Conservation (phyloP, 1,140 invertebrate species). For the Drosophila dunni region DNA sequence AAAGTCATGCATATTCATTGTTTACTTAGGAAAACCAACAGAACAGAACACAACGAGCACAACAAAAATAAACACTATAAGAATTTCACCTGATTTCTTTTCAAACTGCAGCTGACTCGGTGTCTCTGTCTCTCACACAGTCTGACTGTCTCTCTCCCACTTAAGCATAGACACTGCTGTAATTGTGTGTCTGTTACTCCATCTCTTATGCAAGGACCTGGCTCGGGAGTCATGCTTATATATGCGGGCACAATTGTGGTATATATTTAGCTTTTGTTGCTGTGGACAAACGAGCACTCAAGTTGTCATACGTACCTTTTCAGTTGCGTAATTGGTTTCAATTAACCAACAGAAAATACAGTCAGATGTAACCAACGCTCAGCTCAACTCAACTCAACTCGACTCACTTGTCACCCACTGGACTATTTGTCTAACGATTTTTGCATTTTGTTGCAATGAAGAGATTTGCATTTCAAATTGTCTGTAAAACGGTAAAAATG, state of each 20-base stretch:
- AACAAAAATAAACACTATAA: conserved; percentile 33
- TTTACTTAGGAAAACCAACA: conserved; percentile 60
- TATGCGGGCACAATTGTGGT: conserved; percentile 37
- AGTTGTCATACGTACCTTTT: conserved; percentile 28
- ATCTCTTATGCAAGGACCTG: conserved; percentile 17
- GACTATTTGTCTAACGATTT: conserved; percentile 16
- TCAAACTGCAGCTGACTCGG: conserved; percentile 15
- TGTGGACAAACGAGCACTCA: conserved; percentile 12
- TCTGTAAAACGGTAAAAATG: conserved; percentile 31
- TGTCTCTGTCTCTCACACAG: background rate
- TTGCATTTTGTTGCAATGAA: conserved; percentile 24
- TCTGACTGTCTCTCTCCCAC: background rate
- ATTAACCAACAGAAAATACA: conserved; percentile 47
- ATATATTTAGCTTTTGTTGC: conserved; percentile 29
- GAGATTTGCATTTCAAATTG: conserved; percentile 33
- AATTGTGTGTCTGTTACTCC: no score
- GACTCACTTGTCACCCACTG: background rate
- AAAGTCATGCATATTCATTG: conserved; percentile 78
- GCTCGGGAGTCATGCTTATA: conserved; percentile 24
- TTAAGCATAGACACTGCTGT: conserved; percentile 12
- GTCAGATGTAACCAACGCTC: background rate
- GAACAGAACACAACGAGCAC: conserved; percentile 39
- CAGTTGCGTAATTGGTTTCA: conserved; percentile 55
- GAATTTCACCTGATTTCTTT: conserved; percentile 65
- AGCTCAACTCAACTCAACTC: no score